These are phyloP conservation scores for Chrysocyon brachyurus DNA, from an alignment of 2,797 vertebrate species.

Conservation along the genomic window DNA sequence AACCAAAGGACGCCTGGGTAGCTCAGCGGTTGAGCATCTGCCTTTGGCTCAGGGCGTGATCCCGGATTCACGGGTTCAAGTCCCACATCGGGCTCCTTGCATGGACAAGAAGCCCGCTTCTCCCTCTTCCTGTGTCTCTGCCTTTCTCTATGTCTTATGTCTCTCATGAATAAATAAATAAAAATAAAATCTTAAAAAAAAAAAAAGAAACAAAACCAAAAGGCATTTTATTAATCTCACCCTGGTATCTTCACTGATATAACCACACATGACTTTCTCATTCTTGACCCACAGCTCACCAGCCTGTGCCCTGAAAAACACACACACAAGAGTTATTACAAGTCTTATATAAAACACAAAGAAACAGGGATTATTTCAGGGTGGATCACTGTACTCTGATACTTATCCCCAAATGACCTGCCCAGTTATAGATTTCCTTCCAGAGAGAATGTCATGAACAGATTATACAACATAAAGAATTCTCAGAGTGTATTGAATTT, in stretches of 20 bases:
- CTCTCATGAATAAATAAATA: no score
- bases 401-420: not conserved
- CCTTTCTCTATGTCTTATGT: no score
- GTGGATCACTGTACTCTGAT: not conserved
- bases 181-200: no score
- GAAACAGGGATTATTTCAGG: not conserved
- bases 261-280: slow-evolving; percentile 99
- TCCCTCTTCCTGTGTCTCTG: no score
- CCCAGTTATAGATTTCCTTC: not conserved
- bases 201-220: not conserved
- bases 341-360: not conserved
- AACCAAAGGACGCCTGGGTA: not conserved
- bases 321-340: slow-evolving; percentile 3
- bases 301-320: slow-evolving; percentile 94
- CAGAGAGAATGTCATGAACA: not conserved
- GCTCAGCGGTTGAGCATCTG: no score
- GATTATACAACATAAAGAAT: not conserved
- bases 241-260: slow-evolving; percentile 97
- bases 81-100: no score
- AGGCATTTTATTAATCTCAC: slow-evolving; percentile 87
- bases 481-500: not conserved
- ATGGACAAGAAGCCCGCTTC: no score
- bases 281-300: slow-evolving; percentile 99
- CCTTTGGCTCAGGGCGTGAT: no score
- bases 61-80: no score